Conservation (phyloP, 2,113 vertebrate genomes). For the Bujurquina vittata region DNA sequence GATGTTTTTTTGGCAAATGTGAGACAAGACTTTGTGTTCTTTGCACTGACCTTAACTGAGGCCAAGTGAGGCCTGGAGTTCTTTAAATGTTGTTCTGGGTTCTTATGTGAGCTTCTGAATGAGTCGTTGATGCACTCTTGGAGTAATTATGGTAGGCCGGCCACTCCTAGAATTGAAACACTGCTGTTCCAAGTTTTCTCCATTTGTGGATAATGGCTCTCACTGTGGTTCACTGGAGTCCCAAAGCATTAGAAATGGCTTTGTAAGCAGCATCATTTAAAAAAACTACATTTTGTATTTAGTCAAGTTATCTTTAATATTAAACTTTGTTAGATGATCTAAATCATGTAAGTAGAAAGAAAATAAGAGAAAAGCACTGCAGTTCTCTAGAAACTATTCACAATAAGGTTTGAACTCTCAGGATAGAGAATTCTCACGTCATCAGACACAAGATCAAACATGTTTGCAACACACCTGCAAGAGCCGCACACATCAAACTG, state of each 20-base stretch:
- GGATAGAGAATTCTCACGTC: not conserved
- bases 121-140: no score
- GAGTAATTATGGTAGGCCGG: no score
- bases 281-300: not conserved
- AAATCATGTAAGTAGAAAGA: no score
- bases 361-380: not conserved
- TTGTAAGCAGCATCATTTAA: not conserved
- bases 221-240: not conserved
- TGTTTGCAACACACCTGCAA: accelerated
- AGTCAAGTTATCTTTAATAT: not conserved
- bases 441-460: not conserved
- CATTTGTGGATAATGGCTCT: not conserved
- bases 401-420: not conserved
- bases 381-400: not conserved
- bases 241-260: not conserved
- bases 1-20: no score
- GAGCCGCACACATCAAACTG: not conserved
- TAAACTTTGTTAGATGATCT: not conserved
- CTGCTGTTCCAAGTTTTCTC: not conserved
- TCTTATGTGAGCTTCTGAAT: no score
- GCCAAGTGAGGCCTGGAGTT: no score
- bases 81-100: no score
- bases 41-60: no score
- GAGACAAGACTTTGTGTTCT: no score
- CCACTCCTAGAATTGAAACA: not conserved